Evolutionary conservation across 1,140 invertebrate genomes (phyloP), one percentile per base, ranked within the genome.

Genomic region (Coelopa frigida): DNA sequence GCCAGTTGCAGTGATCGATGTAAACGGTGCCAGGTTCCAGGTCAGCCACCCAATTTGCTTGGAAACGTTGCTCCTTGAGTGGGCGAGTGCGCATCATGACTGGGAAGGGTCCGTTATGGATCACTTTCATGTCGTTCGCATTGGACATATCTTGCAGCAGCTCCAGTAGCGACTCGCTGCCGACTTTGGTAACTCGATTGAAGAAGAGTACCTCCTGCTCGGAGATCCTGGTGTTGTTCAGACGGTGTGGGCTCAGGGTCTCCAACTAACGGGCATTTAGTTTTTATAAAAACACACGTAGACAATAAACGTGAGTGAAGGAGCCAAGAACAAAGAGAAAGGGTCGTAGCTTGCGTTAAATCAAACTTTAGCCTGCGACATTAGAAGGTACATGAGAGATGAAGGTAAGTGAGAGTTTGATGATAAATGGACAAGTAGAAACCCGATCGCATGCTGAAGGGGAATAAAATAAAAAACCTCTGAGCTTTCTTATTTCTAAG

Each of bases 81-180:
- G 82, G 77, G 32, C 88, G 71, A 18, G 85, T 75, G 11, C 39
- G 29, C 3, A 15, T 6, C 49, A 88, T 87, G 0, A 84, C 87
- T 70, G 89, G 85, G 21, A 89, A 82, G 45, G 85, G 78, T 62
- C 89, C 27, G 3, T 14, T 21, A 1, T 6, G 14, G 6, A 42
- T 47, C 39, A 35, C 26, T 1, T 38, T 15, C 20, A 47, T 51
- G 7, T 15, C 21, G 59, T 47, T 47, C 17, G 10, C 6, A 5
- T n/a, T 4, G 5, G 17, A 27, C 36, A 47, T 32, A n/a, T 40
- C 18, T 17, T 31, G 10, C 12, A 47, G 7, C 1, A 91, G 73
- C 61, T 89, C 85, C 84, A 90, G 87, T 51, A 89, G 83, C 0
- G 87, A 87, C 66, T 90, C 86, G 39, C 82, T 85, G 20, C 85